Base-by-base conservation (phyloP, 1,140 invertebrate genomes). In the Acromyrmex heyeri region DNA sequence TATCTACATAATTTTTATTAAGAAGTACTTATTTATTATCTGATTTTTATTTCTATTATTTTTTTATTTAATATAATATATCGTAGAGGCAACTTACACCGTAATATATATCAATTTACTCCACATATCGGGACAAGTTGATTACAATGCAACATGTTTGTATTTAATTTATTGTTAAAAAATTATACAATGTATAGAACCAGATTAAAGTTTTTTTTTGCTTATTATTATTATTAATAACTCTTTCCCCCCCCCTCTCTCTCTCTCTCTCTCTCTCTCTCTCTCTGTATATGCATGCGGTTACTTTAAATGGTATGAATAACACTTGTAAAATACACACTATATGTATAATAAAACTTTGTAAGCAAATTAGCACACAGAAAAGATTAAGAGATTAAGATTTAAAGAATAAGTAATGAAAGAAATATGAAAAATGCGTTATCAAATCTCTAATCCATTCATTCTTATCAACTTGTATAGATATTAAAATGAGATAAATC, bases 401-500 rank as follows among this genome's bases (percentile, higher is more conserved):
- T 38, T 38, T 38, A 38, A 38, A 38, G 7, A 38, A 38, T 38
- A 38, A 38, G 7, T 38, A 38, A 38, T 7, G 34, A 38, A 21
- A 79, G 7, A 14, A 53, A 55, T 53, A 7, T 12, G 14, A 34
- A 21, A 44, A 21, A 38, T 50, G 3, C 38, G 16, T 48, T 57
- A 14, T 21, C 18, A 16, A 18, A 0, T 57, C 30, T 16, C 2
- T 5, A 69, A 38, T 18, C 18, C 21, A 3, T 48, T 12, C 21
- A 12, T 48, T 12, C 30, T 64, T 34, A 61, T 61, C 53, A 72
- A 57, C 34, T 44, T 64, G n/a, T 21, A 34, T 34, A 30, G 3
- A 27, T 21, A 44, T 27, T 70, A 62, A 82, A 82, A 34, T 24
- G 38, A 81, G 30, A 82, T 30, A 59, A 16, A 62, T 64, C 64